Base-by-base conservation (phyloP, 2,113 vertebrate species). In the Chinchilla lanigera region DNA sequence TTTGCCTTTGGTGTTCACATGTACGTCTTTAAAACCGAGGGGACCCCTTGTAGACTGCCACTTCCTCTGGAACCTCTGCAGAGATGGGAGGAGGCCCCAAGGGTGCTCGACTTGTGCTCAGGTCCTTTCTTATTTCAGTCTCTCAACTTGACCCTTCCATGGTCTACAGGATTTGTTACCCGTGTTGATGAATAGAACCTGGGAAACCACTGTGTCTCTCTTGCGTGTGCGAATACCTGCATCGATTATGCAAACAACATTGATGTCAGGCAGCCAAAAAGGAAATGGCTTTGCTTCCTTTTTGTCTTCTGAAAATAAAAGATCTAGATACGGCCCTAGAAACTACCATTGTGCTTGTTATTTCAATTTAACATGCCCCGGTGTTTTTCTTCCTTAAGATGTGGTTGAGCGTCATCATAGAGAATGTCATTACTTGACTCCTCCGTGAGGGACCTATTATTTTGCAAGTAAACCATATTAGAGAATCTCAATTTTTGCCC, bases 381-480 rank as follows among this genome's bases (percentile, higher is more conserved):
- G 30, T 58, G 1, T 30, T 73, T 54, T 86, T 26, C 61, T 92
- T 77, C 26, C 56, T 91, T 95, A 94, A 92, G 93, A 80, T 7
- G 60, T 89, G 67, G 35, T 69, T 44, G 22, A 97, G n/a, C 77
- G 47, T 35, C 14, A 16, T 30, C 65, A 58, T 3, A 60, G 65
- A 91, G 44, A 41, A 86, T 69, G 22, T 89, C 82, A 85, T 93
- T 63, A 58, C 85, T 56, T 67, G 50, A 95, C 9, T 87, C 0
- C 16, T 82, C 22, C 54, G 4, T 84, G 47, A 35, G 7, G 4
- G 22, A 44, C 26, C 44, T 75, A 83, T 86, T 82, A 52, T 89
- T 93, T 93, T 91, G 33, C 50, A 33, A 94, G 78, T 61, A 95
- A 47, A 69, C 94, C 33, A 56, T 80, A 52, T 30, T 63, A 96